Evolutionary conservation across 1,140 invertebrate genomes (phyloP).

Genomic region (Drosophila littoralis): DNA sequence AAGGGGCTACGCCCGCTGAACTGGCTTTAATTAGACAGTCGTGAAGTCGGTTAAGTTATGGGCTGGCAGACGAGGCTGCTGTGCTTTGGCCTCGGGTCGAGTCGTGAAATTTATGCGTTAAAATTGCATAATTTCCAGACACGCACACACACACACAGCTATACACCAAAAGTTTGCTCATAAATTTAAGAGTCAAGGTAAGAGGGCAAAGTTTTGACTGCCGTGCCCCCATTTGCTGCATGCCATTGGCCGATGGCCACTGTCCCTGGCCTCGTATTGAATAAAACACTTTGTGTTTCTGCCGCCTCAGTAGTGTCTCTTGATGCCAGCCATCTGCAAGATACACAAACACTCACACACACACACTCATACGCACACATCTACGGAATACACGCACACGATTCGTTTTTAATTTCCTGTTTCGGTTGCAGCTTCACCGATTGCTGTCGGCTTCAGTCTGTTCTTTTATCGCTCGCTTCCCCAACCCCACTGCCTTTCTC

Average conservation of each 20-base stretch:
- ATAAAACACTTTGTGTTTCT: conserved; percentile 72
- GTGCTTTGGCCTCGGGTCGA: conserved; percentile 46
- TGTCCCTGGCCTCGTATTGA: conserved; percentile 59
- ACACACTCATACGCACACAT: conserved; percentile 16
- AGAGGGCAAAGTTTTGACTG: conserved; percentile 69
- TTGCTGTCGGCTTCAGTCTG: conserved; percentile 33
- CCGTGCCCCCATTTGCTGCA: conserved; percentile 13
- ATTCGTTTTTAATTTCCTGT: conserved; percentile 81
- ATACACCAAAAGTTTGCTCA: conserved; percentile 65
- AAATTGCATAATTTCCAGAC: conserved; percentile 76
- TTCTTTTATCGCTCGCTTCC: conserved; percentile 31
- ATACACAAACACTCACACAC: conserved; percentile 15
- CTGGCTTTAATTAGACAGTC: conserved; percentile 78
- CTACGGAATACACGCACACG: conserved; percentile 31
- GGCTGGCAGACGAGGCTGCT: conserved; percentile 24
- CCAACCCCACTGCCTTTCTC: conserved; percentile 17
- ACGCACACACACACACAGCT: conserved; percentile 32
- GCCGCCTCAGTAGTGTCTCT: conserved; percentile 41
- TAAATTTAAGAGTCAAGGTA: conserved; percentile 80
- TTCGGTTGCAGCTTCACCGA: conserved; percentile 34
- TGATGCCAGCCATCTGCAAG: conserved; percentile 28
- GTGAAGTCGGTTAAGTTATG: conserved; percentile 58
- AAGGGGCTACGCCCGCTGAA: conserved; percentile 59
- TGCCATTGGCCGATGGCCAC: neutral
- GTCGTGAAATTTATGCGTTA: conserved; percentile 78